Percentiles rank a stretch among this genome's conserved stretches.
phyloP scores from a whole-genome alignment of 2,797 vertebrate genomes.

The Telmatherina bonti region DNA sequence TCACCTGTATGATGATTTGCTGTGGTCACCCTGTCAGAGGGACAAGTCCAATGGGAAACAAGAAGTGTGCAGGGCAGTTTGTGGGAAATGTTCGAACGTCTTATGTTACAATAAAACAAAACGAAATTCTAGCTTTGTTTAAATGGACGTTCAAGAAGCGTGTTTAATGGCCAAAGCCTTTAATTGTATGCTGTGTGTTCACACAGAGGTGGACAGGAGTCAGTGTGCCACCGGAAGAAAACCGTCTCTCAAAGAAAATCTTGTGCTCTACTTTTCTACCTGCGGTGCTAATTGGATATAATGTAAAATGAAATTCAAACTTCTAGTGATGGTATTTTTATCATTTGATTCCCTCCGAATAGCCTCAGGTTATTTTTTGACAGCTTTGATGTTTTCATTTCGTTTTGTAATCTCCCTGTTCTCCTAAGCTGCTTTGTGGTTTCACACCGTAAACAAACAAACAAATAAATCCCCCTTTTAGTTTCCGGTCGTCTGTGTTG shows the following conservation, averaged over 20 bases:
- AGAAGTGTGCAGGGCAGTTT: not conserved
- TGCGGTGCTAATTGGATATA: conserved; percentile 10
- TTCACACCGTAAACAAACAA: conserved; percentile 21
- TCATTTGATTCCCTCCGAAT: conserved; percentile 12
- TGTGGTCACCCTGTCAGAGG: too few species aligned
- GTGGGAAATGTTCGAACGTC: not conserved
- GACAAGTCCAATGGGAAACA: too few species aligned
- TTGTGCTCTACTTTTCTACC: conserved; percentile 20
- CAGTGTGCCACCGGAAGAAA: not conserved
- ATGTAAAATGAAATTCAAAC: not conserved
- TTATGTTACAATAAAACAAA: too few species aligned
- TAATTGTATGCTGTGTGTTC: not conserved
- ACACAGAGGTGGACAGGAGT: not conserved
- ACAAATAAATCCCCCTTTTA: not conserved
- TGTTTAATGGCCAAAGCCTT: not conserved
- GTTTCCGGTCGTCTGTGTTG: conserved; percentile 6
- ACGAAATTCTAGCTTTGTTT: too few species aligned
- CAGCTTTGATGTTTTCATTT: conserved; percentile 11
- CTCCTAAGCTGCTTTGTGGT: conserved; percentile 31
- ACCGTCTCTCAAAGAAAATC: conserved; percentile 5
- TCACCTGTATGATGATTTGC: too few species aligned
- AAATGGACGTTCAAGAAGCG: too few species aligned
- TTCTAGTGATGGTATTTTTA: not conserved
- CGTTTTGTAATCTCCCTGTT: conserved; percentile 12
- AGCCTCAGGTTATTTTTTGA: conserved; percentile 8